Conservation (phyloP, 2,888 invertebrate species). For the Papilio elwesi region DNA sequence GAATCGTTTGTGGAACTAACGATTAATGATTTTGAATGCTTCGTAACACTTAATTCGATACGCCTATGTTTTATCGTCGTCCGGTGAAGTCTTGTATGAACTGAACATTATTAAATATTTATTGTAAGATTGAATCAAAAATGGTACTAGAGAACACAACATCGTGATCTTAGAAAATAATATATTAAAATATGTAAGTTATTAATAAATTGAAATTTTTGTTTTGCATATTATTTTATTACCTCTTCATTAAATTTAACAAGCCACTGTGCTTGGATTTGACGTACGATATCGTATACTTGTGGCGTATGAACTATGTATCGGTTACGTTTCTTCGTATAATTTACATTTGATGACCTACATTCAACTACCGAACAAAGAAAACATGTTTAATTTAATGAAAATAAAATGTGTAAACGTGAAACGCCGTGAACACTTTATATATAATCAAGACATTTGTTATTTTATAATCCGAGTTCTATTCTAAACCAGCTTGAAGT, state of each 20-base stretch:
- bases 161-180: too few species aligned
- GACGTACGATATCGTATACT: slow-evolving; percentile 30
- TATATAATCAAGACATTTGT: too few species aligned
- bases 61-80: neutral
- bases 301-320: slow-evolving; percentile 23
- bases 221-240: slow-evolving; percentile 7
- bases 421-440: too few species aligned
- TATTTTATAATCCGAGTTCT: too few species aligned
- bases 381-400: slow-evolving; percentile 11
- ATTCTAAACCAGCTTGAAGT: too few species aligned
- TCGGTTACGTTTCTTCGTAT: slow-evolving; percentile 40
- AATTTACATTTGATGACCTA: slow-evolving; percentile 42
- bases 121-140: neutral
- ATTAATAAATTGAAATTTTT: too few species aligned
- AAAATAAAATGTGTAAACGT: too few species aligned
- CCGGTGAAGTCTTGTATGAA: neutral
- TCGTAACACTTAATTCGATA: slow-evolving; percentile 12
- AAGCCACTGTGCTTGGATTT: slow-evolving; percentile 36
- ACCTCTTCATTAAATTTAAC: slow-evolving; percentile 12
- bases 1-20: slow-evolving; percentile 1
- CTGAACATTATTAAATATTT: neutral
- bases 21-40: slow-evolving; percentile 8
- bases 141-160: neutral
- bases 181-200: too few species aligned
- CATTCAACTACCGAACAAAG: slow-evolving; percentile 38